Evolutionary conservation across 2,113 vertebrate genomes (phyloP).

Genomic region (Poeciliopsis prolifica): DNA sequence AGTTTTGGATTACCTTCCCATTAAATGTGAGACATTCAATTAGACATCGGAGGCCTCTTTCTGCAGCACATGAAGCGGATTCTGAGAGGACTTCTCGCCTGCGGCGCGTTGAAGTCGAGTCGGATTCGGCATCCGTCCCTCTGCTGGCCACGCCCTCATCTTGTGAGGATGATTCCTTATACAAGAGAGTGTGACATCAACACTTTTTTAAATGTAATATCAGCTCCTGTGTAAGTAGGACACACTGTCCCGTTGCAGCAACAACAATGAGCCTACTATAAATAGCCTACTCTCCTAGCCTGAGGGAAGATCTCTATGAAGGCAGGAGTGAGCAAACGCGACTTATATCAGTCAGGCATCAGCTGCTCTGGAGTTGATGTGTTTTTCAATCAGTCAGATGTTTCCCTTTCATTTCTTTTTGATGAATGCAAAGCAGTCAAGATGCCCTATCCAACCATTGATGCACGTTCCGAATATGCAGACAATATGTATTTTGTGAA

Average conservation of each 20-base stretch:
- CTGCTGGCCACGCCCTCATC: conserved; percentile 20
- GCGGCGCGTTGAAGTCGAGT: conserved; percentile 23
- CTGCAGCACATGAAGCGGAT: conserved; percentile 11
- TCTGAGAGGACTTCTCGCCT: conserved; percentile 20
- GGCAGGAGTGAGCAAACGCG: conserved; percentile 69
- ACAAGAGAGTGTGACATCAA: conserved; percentile 69
- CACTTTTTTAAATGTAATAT: conserved; percentile 77
- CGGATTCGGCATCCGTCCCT: conserved; percentile 25
- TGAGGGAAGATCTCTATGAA: conserved; percentile 74
- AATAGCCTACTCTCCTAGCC: conserved; percentile 78
- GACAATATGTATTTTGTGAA: no score
- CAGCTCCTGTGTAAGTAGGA: conserved; percentile 76
- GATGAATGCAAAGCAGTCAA: not conserved
- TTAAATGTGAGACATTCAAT: conserved; percentile 48
- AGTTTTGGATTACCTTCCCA: conserved; percentile 29
- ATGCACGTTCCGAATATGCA: not conserved
- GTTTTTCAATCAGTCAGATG: conserved; percentile 19
- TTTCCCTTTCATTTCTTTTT: conserved; percentile 6
- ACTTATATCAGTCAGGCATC: conserved; percentile 59
- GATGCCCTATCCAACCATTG: not conserved
- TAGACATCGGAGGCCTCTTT: conserved; percentile 31
- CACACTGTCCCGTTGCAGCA: conserved; percentile 77
- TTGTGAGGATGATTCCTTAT: conserved; percentile 54
- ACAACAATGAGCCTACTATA: conserved; percentile 80
- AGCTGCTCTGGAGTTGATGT: conserved; percentile 34